Evolutionary conservation across 2,797 vertebrate species (phyloP).

Genomic region (Gambusia yucatana): DNA sequence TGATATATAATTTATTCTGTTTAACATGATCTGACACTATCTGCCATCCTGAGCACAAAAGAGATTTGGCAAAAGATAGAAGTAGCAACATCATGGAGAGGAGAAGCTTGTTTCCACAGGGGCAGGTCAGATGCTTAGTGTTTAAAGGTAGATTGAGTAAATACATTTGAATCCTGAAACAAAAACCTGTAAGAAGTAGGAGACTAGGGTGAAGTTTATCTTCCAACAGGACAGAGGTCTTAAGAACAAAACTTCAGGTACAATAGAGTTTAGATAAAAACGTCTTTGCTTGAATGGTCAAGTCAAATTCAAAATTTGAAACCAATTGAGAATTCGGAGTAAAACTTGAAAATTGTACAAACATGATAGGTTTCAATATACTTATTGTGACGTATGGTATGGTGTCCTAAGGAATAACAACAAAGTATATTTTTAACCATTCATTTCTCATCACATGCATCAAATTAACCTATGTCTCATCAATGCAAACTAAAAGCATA

Average conservation of each 20-base stretch:
- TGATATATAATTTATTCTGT: no score
- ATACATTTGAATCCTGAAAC: neutral
- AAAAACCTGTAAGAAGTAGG: neutral
- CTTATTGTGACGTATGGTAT: no score
- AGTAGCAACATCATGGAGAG: neutral
- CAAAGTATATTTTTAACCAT: no score
- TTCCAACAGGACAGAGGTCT: neutral
- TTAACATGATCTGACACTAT: neutral
- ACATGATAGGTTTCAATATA: no score
- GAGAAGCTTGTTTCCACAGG: neutral
- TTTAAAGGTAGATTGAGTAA: neutral
- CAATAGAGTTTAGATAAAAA: neutral
- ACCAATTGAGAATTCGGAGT: neutral
- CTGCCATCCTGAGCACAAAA: neutral
- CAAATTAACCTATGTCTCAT: no score
- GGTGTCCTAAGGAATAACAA: no score
- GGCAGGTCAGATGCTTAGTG: neutral
- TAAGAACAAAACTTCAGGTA: neutral
- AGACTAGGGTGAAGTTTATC: neutral
- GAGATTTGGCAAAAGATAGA: neutral
- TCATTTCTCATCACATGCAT: neutral
- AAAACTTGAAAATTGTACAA: neutral
- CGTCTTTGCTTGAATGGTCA: neutral
- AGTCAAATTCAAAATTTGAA: neutral
- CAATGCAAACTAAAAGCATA: no score